phyloP scores from a whole-genome alignment of 2,888 invertebrate species.

The Rugalucina vietnamica region DNA sequence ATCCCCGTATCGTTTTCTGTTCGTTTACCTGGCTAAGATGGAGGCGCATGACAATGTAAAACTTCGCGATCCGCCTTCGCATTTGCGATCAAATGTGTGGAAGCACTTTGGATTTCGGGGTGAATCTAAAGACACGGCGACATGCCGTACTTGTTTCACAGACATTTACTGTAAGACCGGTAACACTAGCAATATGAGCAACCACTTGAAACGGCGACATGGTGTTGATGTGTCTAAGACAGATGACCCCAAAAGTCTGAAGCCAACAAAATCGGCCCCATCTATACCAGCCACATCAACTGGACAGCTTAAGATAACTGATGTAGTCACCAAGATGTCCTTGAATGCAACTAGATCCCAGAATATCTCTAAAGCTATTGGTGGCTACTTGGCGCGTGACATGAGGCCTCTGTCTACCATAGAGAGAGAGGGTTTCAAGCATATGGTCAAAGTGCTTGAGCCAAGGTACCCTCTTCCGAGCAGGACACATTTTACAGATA shows the following conservation, averaged over 20 bases:
- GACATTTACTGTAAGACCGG: no score
- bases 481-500: slow-evolving; percentile 37
- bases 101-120: no score
- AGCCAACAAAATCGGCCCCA: neutral
- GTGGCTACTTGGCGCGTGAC: slow-evolving; percentile 24
- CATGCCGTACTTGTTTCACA: no score
- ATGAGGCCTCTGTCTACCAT: slow-evolving; percentile 40
- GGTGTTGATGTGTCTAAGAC: neutral
- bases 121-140: no score
- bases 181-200: neutral
- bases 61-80: no score
- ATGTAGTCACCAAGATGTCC: neutral
- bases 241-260: neutral
- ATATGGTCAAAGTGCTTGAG: slow-evolving; percentile 35
- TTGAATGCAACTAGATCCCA: neutral
- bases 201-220: neutral
- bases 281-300: neutral
- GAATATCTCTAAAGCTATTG: neutral
- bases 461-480: slow-evolving; percentile 35
- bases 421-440: slow-evolving; percentile 31
- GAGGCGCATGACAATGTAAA: no score
- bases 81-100: no score
- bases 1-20: no score
- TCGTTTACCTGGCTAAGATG: no score
- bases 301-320: neutral